A percentile compares a stretch with the other conserved stretches of the same genome.
Evolutionary conservation across 2,797 vertebrate species (phyloP).

Genomic region (Carapus acus): DNA sequence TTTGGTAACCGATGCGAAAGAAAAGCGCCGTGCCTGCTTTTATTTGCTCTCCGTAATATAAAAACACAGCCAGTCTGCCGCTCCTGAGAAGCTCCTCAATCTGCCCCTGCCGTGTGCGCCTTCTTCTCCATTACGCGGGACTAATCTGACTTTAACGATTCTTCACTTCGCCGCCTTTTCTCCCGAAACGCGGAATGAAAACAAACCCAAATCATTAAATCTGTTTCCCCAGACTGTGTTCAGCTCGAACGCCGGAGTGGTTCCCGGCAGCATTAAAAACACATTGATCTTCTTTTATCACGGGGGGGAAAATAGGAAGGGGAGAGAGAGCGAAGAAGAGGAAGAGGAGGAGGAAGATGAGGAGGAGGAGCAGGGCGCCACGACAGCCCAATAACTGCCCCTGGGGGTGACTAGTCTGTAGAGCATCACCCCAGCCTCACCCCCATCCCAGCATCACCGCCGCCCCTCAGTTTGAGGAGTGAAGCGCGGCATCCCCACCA

Average conservation of each 20-base stretch:
- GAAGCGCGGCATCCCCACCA: constrained; percentile 59
- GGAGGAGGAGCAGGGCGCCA: constrained; percentile 26
- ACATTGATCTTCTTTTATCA: constrained; percentile 6
- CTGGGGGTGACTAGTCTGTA: constrained; percentile 54
- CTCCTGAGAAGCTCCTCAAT: no score
- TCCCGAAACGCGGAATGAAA: neutral
- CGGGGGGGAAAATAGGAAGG: constrained; percentile 26
- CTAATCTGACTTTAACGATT: constrained; percentile 4
- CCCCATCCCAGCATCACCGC: neutral
- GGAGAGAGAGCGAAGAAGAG: no score
- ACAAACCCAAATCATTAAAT: constrained; percentile 2
- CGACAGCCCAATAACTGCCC: constrained; percentile 43
- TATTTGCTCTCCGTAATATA: no score
- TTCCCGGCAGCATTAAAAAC: constrained; percentile 9
- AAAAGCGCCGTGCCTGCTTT: no score
- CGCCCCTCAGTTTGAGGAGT: constrained; percentile 50
- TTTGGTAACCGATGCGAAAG: no score
- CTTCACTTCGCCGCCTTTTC: no score
- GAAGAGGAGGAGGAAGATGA: constrained; percentile 24
- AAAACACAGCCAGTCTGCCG: no score
- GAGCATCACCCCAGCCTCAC: constrained; percentile 29
- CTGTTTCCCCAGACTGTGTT: neutral
- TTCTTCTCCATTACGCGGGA: constrained; percentile 22
- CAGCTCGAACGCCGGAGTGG: no score
- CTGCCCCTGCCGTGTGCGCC: no score